Evolutionary conservation across 2,113 vertebrate genomes (phyloP).

Genomic region (Burhinus oedicnemus): DNA sequence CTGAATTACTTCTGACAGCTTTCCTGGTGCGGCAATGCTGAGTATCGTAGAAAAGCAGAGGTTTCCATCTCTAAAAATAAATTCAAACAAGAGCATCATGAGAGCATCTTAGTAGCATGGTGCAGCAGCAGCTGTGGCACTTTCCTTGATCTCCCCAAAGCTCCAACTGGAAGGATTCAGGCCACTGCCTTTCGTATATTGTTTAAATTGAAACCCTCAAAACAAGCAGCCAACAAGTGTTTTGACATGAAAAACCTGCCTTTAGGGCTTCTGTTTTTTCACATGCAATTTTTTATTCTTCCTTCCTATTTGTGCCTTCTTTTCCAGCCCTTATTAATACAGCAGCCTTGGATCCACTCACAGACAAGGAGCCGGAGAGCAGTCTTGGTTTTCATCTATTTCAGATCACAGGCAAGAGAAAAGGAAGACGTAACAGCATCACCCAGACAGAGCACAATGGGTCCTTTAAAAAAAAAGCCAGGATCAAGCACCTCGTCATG

Average conservation of each 20-base stretch:
- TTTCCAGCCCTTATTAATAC: not conserved
- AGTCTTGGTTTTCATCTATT: not conserved
- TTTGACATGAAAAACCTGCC: not conserved
- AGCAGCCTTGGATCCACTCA: not conserved
- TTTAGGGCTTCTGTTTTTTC: not conserved
- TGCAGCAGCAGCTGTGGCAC: not conserved
- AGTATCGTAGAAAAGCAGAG: not conserved
- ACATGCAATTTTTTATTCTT: not conserved
- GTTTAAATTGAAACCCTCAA: not conserved
- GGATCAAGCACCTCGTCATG: not conserved
- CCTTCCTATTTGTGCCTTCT: not conserved
- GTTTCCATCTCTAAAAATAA: constrained; percentile 4
- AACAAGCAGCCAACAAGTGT: constrained; percentile 3
- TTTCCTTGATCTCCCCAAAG: not conserved
- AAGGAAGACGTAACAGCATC: not conserved
- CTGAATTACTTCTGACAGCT: constrained; percentile 1
- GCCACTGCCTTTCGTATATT: not conserved
- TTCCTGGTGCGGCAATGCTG: not conserved
- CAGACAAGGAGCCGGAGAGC: not conserved
- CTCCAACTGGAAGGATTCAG: not conserved
- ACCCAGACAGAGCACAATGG: accelerated
- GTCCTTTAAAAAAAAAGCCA: not conserved
- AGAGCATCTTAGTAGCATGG: not conserved
- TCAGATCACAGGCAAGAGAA: not conserved
- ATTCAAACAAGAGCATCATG: not conserved